phyloP scores from a whole-genome alignment of 1,140 invertebrate species.

The Phymorhynchus buccinoides region DNA sequence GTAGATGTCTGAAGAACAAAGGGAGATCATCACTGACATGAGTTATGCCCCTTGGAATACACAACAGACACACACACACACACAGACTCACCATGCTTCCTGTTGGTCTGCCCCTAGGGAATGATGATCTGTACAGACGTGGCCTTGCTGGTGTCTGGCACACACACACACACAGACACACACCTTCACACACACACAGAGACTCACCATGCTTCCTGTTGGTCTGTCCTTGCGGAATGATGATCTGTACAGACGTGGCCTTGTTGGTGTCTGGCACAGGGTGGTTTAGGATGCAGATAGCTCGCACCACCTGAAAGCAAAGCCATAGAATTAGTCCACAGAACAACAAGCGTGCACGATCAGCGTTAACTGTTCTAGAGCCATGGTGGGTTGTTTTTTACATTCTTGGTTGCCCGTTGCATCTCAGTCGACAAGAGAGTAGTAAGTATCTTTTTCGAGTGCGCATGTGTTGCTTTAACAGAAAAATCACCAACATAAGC shows the following conservation, averaged over 20 bases:
- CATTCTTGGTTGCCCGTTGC: too few species aligned
- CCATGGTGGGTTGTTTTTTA: too few species aligned
- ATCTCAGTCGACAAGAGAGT: too few species aligned
- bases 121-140: conserved; percentile 99
- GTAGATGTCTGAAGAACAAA: conserved; percentile 91
- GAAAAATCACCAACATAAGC: too few species aligned
- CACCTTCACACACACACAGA: neutral
- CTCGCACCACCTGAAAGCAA: conserved; percentile 87
- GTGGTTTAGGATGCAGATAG: conserved; percentile 98
- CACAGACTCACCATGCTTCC: conserved; percentile 78
- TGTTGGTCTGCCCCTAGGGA: conserved; percentile 95
- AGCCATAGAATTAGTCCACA: too few species aligned
- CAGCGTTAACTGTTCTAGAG: too few species aligned
- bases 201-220: conserved; percentile 78
- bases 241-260: conserved; percentile 98
- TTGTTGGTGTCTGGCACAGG: conserved; percentile 92
- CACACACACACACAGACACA: neutral
- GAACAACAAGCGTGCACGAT: too few species aligned
- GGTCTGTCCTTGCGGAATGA: conserved; percentile 99
- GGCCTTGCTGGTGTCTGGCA: conserved; percentile 78
- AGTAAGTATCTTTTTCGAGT: too few species aligned
- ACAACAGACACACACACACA: too few species aligned
- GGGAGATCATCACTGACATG: too few species aligned
- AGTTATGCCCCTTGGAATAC: conserved; percentile 94
- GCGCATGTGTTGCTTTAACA: too few species aligned